Conservation (phyloP, 2,888 invertebrate genomes). For the Molanna angustata region DNA sequence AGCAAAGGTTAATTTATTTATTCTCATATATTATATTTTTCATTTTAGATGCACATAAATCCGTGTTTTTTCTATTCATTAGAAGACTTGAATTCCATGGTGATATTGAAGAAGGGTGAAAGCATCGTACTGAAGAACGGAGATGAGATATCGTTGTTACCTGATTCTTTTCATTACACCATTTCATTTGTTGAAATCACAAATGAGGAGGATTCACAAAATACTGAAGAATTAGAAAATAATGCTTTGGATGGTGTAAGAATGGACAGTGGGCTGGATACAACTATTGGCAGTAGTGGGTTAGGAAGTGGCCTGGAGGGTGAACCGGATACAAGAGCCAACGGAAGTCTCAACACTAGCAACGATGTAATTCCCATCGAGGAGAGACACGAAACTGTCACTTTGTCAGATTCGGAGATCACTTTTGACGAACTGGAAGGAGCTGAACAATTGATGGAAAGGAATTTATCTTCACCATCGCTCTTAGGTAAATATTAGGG, state of each 20-base stretch:
- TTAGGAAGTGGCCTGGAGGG: too few relatives aligned
- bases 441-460: background rate
- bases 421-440: background rate
- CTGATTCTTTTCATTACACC: slow-evolving; percentile 39
- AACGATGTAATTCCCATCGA: too few relatives aligned
- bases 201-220: background rate
- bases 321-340: background rate
- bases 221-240: background rate
- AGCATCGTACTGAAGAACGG: slow-evolving; percentile 43
- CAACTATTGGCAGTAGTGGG: too few relatives aligned
- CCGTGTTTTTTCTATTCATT: slow-evolving; percentile 51
- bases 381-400: too few relatives aligned
- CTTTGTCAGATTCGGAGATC: too few relatives aligned
- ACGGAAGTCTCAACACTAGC: background rate
- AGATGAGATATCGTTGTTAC: slow-evolving; percentile 54
- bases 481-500: slow-evolving; percentile 11
- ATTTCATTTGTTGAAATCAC: slow-evolving; percentile 2
- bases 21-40: background rate
- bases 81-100: slow-evolving; percentile 33
- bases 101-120: slow-evolving; percentile 42
- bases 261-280: too few relatives aligned
- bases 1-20: background rate
- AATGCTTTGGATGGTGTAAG: background rate
- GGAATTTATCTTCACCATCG: slow-evolving; percentile 3
- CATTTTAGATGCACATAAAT: slow-evolving; percentile 52